Evolutionary conservation across 1,140 invertebrate species (phyloP), one percentile per base, ranked within the genome.

Genomic region (Neodiprion virginianus): DNA sequence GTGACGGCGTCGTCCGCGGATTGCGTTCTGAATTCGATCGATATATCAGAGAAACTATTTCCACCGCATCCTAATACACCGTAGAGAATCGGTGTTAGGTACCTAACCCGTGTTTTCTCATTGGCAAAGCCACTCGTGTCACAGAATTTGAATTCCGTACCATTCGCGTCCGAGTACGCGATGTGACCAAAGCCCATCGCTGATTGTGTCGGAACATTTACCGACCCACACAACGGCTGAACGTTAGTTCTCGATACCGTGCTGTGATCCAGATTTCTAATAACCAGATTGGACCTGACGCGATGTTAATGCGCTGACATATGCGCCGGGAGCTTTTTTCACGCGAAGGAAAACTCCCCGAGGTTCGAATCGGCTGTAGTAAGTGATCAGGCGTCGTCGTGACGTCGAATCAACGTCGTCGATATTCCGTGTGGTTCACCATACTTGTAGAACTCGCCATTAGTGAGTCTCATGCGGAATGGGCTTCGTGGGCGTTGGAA

Each of bases 11-110:
- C 53, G 53, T 61, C 28, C 28, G 53, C 11, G n/a, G 53, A 61
- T 12, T 61, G 53, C 8, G 53, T 61, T 61, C 53, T 61, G 53
- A 61, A 61, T 61, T 61, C 53, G 53, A 61, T 61, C 53, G 53
- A 61, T 61, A 61, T 4, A 61, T 61, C 53, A 61, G 53, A 61
- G 53, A 61, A 61, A 61, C 53, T 61, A 8, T 61, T 61, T 61
- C 0, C 4, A 61, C 53, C 28, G 28, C 28, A 5, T 40, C 28
- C 53, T 8, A 61, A 61, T n/a, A 8, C 53, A 61, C 53, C 53
- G 53, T 61, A 12, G 28, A 40, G 28, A 40, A 40, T 40, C 28
- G 28, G 28, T 5, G 5, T 40, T 40, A 40, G 28, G 28, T 5
- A n/a, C 53, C 11, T 61, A 11, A n/a, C 53, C 11, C 5, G n/a